Conservation (phyloP, 2,888 invertebrate species). For the Harpalus rubripes region DNA sequence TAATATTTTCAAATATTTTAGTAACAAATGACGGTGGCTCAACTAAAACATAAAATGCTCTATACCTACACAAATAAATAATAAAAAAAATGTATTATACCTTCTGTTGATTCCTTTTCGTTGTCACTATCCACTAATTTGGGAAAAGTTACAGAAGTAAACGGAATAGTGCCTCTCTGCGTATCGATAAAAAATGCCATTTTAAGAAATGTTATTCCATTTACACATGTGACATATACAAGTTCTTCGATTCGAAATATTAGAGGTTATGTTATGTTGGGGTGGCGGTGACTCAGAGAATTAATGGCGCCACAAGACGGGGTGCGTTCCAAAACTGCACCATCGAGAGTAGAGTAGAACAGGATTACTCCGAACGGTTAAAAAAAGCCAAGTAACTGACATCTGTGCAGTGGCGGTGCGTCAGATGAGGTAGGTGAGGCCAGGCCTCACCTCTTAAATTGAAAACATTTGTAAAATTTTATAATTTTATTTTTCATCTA, state of each 20-base stretch:
- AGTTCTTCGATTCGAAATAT: background rate
- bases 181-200: conserved; percentile 83
- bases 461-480: no score
- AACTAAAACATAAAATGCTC: conserved; percentile 20
- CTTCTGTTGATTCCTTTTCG: conserved; percentile 39
- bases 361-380: no score
- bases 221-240: conserved; percentile 9
- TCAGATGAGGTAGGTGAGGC: no score
- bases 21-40: conserved; percentile 50
- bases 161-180: conserved; percentile 75
- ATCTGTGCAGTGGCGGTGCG: no score
- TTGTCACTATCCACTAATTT: conserved; percentile 20
- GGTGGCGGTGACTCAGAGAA: background rate
- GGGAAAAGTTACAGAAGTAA: conserved; percentile 72
- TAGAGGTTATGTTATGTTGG: conserved; percentile 24
- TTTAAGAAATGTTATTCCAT: conserved; percentile 62
- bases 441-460: no score
- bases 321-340: no score
- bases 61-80: background rate
- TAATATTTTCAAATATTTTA: conserved; percentile 63
- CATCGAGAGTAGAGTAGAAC: no score
- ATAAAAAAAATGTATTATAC: conserved; percentile 9
- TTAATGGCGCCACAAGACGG: background rate
- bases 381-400: no score
- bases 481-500: no score